These are phyloP conservation scores for Monochamus saltuarius DNA, from an alignment of 1,140 invertebrate genomes.

Conservation along the genomic window DNA sequence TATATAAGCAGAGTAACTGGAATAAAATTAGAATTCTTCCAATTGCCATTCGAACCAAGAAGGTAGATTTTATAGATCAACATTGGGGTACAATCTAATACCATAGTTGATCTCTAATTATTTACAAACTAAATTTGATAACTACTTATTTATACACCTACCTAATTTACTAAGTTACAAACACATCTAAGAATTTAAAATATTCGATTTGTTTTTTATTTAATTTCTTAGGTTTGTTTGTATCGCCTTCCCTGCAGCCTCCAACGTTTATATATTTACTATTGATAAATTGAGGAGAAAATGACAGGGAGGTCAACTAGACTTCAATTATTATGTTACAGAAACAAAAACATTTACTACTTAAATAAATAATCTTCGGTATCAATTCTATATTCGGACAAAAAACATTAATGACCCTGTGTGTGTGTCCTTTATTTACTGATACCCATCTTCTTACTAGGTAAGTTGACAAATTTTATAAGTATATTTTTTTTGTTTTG, in stretches of 20 bases:
- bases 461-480: neutral
- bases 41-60: slow-evolving; percentile 7
- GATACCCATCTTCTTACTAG: neutral
- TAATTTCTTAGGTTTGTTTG: neutral
- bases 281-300: slow-evolving; percentile 6
- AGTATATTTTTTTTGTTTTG: neutral
- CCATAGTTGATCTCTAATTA: slow-evolving; percentile 4
- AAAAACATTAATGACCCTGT: slow-evolving; percentile 4
- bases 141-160: neutral
- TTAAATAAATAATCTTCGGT: slow-evolving; percentile 8
- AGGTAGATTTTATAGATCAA: neutral
- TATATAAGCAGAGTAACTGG: slow-evolving; percentile 8
- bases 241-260: slow-evolving; percentile 1
- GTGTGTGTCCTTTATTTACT: slow-evolving; percentile 10
- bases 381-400: slow-evolving; percentile 10
- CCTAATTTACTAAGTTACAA: neutral
- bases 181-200: neutral
- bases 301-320: too few species aligned
- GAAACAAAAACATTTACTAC: slow-evolving; percentile 3
- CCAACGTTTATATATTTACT: neutral
- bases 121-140: slow-evolving; percentile 1
- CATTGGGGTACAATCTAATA: slow-evolving; percentile 10
- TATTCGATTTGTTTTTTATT: neutral
- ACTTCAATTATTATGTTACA: neutral
- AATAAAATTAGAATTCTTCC: slow-evolving; percentile 7